Percentiles rank a stretch among this genome's conserved stretches.
Evolutionary conservation across 2,888 invertebrate species (phyloP).

Genomic region (Anarsia innoxiella): DNA sequence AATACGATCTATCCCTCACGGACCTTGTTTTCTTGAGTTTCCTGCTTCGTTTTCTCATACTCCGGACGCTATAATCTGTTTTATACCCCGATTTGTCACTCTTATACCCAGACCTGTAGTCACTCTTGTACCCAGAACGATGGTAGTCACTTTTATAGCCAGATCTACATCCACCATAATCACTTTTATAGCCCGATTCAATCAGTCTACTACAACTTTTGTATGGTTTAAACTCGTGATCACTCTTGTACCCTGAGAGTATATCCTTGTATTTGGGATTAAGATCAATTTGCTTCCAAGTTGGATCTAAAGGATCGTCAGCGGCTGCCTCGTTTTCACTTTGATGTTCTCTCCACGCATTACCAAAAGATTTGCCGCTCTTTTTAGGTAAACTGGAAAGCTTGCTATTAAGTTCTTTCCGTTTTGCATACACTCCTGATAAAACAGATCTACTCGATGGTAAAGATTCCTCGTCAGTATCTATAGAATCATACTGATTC

Average conservation of each 20-base stretch:
- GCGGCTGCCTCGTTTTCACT: slow-evolving; percentile 70
- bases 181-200: slow-evolving; percentile 77
- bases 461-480: slow-evolving; percentile 54
- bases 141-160: slow-evolving; percentile 69
- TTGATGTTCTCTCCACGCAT: slow-evolving; percentile 63
- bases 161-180: slow-evolving; percentile 74
- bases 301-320: slow-evolving; percentile 76
- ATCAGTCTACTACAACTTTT: slow-evolving; percentile 70
- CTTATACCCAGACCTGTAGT: slow-evolving; percentile 76
- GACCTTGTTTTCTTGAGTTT: slow-evolving; percentile 70
- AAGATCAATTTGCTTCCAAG: slow-evolving; percentile 78
- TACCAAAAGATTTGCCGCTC: slow-evolving; percentile 52
- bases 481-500: slow-evolving; percentile 61
- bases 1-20: slow-evolving; percentile 66
- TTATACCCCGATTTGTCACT: slow-evolving; percentile 77
- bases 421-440: slow-evolving; percentile 68
- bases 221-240: slow-evolving; percentile 70
- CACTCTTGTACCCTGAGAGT: slow-evolving; percentile 77
- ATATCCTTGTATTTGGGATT: slow-evolving; percentile 78
- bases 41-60: slow-evolving; percentile 62
- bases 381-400: slow-evolving; percentile 54
- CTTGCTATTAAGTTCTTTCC: slow-evolving; percentile 67
- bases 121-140: slow-evolving; percentile 77
- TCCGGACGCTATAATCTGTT: slow-evolving; percentile 73
- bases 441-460: slow-evolving; percentile 56